Evolutionary conservation across 2,888 invertebrate species (phyloP), one percentile per base, ranked within the genome.

Genomic region (Meta bourneti): DNA sequence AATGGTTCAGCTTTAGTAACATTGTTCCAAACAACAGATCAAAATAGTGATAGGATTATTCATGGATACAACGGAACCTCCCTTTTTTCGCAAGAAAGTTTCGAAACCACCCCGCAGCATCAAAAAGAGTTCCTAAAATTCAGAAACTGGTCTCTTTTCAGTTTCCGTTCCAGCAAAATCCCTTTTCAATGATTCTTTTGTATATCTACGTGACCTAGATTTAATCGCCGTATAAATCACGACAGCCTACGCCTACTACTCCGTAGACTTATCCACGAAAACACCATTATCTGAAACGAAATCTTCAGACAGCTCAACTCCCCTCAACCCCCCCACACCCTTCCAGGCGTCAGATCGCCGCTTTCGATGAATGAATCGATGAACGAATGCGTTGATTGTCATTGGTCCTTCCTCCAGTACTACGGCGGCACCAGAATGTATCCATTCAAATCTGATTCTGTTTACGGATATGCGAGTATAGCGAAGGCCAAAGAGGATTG

Each of bases 201-300:
- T 84, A 84, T 82, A 72, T 78, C 48, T 72, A 52, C 80, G 79
- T 87, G 87, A 87, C 87, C 87, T 80, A 79, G 87, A 87, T 87
- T 80, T 71, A 79, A 87, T 87, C 87, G n/a, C 34, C 72, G 52
- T 78, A 70, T 78, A 86, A 61, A 87, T 79, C 79, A 52, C 34
- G 79, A 79, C 87, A 79, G 86, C 86, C 86, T 71, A 87, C 87
- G 87, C 87, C 87, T 54, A 79, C 79, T 72, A 80, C 61, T 74
- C 72, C 54, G 54, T 74, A 74, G 54, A 61, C 54, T 51, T 61
- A 34, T 74, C 61, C 74, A 84, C 84, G 81, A 81, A 70, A 70
- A 81, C 70, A 70, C 69, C 79, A 52, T 20, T 84, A 84, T 84
- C 84, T 84, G n/a, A 16, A 61, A 75, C 74, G 61, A 54, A 84